These are phyloP conservation scores for Clusia tigrina DNA, from an alignment of 2,888 invertebrate species.

Conservation along the genomic window DNA sequence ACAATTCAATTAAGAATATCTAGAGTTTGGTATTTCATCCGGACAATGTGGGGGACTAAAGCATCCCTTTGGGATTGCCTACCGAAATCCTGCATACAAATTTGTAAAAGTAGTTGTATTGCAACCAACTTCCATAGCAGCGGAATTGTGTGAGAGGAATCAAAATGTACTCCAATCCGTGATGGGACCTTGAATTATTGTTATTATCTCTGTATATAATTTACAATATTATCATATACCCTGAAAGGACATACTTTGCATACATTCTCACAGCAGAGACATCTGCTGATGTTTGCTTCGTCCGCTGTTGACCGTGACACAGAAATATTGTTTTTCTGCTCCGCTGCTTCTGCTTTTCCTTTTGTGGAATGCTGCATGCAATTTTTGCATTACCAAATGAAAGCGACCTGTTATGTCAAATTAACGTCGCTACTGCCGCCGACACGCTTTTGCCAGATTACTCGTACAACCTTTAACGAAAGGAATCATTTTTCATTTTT, in stretches of 20 bases:
- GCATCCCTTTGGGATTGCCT: too few relatives aligned
- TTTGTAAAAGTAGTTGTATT: too few relatives aligned
- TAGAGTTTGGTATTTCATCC: too few relatives aligned
- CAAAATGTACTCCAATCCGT: too few relatives aligned
- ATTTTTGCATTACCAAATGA: slow-evolving; percentile 9
- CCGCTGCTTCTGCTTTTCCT: too few relatives aligned
- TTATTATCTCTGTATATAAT: neutral
- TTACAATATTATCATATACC: neutral
- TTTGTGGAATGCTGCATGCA: neutral
- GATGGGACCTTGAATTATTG: neutral
- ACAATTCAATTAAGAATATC: too few relatives aligned
- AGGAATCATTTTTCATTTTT: slow-evolving; percentile 8
- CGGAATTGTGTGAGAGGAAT: too few relatives aligned
- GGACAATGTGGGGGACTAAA: too few relatives aligned
- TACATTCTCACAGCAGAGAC: neutral
- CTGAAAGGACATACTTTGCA: neutral
- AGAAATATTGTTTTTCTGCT: neutral
- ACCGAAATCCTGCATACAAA: too few relatives aligned
- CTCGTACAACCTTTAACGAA: neutral
- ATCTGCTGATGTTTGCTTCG: neutral
- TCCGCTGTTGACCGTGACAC: neutral
- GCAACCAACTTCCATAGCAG: too few relatives aligned
- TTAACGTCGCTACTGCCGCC: too few relatives aligned
- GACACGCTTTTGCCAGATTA: neutral
- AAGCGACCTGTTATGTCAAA: neutral